phyloP scores from a whole-genome alignment of 2,888 invertebrate genomes.

The Tortrix viridana region DNA sequence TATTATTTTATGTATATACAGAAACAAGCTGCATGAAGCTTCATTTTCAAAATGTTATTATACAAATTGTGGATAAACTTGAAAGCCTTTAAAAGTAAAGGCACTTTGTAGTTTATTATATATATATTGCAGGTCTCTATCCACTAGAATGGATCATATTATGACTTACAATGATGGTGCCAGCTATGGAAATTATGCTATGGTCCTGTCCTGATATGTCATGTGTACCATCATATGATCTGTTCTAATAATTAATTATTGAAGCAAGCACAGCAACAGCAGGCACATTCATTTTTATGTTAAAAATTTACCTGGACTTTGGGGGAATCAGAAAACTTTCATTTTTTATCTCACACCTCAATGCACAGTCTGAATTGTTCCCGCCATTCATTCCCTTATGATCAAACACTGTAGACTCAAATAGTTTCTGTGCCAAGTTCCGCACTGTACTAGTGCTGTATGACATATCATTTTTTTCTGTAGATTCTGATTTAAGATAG shows the following conservation, averaged over 20 bases:
- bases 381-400: constrained; percentile 75
- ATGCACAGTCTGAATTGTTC: constrained; percentile 79
- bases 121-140: no score
- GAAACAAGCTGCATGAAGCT: neutral
- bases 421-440: constrained; percentile 62
- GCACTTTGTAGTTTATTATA: no score
- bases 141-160: no score
- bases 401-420: constrained; percentile 62
- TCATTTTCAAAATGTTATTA: neutral
- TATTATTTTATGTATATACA: neutral
- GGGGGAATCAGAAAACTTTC: constrained; percentile 87
- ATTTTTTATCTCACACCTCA: constrained; percentile 75
- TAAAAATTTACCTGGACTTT: constrained; percentile 80
- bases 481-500: constrained; percentile 43
- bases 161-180: no score
- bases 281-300: no score
- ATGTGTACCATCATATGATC: no score
- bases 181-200: no score
- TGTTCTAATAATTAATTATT: no score
- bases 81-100: no score
- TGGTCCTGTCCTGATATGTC: no score
- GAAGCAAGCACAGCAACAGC: no score
- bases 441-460: constrained; percentile 44
- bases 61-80: no score
- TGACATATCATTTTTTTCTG: neutral